Percentiles rank a stretch among this genome's conserved stretches.
phyloP scores from a whole-genome alignment of 2,797 vertebrate genomes.

The Chlorospingus semifuscus region DNA sequence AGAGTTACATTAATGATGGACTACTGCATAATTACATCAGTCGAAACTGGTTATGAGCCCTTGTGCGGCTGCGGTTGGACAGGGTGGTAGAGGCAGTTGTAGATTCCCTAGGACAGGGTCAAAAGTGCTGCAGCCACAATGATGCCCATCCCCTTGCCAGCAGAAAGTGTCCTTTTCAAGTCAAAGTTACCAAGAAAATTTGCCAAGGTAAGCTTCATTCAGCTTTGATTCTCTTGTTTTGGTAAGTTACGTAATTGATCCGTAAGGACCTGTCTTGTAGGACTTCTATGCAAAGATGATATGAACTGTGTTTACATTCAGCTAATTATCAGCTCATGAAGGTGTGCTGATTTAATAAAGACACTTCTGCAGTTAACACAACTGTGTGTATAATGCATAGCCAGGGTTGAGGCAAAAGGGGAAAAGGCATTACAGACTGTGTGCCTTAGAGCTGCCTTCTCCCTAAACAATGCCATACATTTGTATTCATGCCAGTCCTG shows the following conservation, averaged over 20 bases:
- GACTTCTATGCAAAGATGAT: not conserved
- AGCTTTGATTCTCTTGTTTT: slow-evolving; percentile 12
- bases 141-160: slow-evolving; percentile 36
- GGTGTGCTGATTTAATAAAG: not conserved
- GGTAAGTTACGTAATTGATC: not conserved
- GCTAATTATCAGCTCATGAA: not conserved
- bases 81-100: not conserved
- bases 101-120: slow-evolving; percentile 30
- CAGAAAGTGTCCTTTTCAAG: slow-evolving; percentile 43
- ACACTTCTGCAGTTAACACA: not conserved
- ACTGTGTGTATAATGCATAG: not conserved
- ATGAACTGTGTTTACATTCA: not conserved
- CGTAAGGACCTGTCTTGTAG: not conserved
- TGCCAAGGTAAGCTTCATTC: slow-evolving; percentile 16
- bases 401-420: not conserved
- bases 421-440: not conserved
- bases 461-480: not conserved
- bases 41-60: slow-evolving; percentile 30
- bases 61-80: not conserved
- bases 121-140: slow-evolving; percentile 30
- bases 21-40: slow-evolving; percentile 30
- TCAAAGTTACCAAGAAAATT: slow-evolving; percentile 2
- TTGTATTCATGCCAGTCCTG: not conserved
- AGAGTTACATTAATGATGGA: slow-evolving; percentile 39
- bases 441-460: not conserved